Base-by-base conservation (phyloP, 2,797 vertebrate species). In the Betta splendens region DNA sequence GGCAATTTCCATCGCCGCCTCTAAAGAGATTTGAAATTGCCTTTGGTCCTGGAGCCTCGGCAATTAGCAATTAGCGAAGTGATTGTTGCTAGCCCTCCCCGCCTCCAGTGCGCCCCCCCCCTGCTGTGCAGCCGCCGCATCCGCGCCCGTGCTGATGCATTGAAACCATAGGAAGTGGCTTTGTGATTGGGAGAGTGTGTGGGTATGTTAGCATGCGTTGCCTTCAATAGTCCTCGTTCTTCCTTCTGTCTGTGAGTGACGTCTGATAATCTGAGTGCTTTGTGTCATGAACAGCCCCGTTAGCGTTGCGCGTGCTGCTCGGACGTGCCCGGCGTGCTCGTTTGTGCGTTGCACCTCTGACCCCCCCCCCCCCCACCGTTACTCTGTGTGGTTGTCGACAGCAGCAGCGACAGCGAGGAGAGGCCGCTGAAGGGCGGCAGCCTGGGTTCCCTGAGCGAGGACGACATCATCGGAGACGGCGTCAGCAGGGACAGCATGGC, bases 401-500 rank as follows among this genome's bases (percentile, higher is more conserved):
- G 51, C 66, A 76, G 51, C 87, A 91, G 91, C 83, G 85, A 95
- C 92, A 95, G 89, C 67, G 95, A 98, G 38, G 91, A 95, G 83
- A 97, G 95, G 80, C 95, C 95, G 1, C 90, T 96, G 77, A 94
- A 93, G 80, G 89, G 87, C 81, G 84, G 89, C 52, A 94, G 91
- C 87, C 80, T 85, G 32, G 84, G 75, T 49, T 94, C 91, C 62
- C 75, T 94, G 55, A 83, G 85, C 37, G 83, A 85, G 72, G 89
- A 91, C 29, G 77, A 75, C 21, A 79, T 87, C 48, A 87, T 86
- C 58, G 89, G 88, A 64, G 93, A 94, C 22, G 89, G 85, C 52
- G 83, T 94, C 67, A 96, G 94, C 69, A 92, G 92, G 61, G 93
- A 95, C 88, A 95, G 94, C 86, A 83, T 96, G 70, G 94, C 85